Evolutionary conservation across 2,888 invertebrate genomes (phyloP).

Genomic region (Labia minor): DNA sequence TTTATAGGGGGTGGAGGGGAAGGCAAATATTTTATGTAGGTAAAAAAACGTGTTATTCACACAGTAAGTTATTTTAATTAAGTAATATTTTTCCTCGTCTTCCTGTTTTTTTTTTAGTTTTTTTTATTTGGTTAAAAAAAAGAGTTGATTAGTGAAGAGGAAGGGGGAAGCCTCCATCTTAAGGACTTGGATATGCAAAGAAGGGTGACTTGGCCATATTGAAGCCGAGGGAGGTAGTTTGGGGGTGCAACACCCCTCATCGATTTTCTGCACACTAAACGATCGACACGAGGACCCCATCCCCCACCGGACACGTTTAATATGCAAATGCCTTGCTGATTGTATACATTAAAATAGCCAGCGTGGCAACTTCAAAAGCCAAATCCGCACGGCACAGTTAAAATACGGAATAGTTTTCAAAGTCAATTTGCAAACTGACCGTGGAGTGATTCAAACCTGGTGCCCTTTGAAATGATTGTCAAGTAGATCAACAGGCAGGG

Average conservation of each 20-base stretch:
- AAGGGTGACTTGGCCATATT: too few species aligned
- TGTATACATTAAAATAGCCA: constrained; percentile 8
- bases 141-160: too few species aligned
- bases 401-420: constrained; percentile 13
- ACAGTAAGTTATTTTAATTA: too few species aligned
- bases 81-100: too few species aligned
- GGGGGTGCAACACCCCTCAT: not conserved
- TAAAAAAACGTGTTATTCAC: too few species aligned
- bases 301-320: not conserved
- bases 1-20: too few species aligned
- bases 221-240: not conserved
- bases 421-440: constrained; percentile 13
- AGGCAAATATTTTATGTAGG: too few species aligned
- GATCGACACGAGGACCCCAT: not conserved
- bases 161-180: too few species aligned
- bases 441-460: constrained; percentile 13
- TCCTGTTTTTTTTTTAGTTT: too few species aligned
- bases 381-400: constrained; percentile 13
- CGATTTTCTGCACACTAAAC: constrained; percentile 13
- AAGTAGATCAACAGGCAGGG: constrained; percentile 2
- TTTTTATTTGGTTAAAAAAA: too few species aligned
- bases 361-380: not conserved
- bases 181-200: too few species aligned
- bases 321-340: constrained; percentile 13
- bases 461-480: constrained; percentile 13